phyloP scores from a whole-genome alignment of 2,797 vertebrate genomes.

The Syngnathus acus region DNA sequence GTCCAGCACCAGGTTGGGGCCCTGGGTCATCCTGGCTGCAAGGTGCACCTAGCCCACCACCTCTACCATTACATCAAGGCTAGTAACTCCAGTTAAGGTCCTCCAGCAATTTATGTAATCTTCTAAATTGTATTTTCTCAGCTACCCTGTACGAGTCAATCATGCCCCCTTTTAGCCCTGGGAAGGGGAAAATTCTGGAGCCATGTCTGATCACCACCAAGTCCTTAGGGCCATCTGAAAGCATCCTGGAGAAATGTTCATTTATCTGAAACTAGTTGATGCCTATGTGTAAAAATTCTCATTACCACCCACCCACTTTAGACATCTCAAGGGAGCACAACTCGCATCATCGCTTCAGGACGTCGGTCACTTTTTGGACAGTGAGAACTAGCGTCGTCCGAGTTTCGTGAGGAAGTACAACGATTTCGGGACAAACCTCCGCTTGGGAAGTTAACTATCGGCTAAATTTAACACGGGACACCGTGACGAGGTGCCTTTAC shows the following conservation, averaged over 20 bases:
- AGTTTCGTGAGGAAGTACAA: not conserved
- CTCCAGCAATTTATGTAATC: too few species aligned
- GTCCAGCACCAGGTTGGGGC: conserved; percentile 80
- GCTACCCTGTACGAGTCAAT: not conserved
- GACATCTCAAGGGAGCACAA: not conserved
- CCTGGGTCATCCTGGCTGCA: conserved; percentile 65
- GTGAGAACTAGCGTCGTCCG: too few species aligned
- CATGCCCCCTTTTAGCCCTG: too few species aligned
- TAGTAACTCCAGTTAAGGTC: too few species aligned
- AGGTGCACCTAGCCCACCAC: conserved; percentile 8
- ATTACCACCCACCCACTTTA: not conserved
- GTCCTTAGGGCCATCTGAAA: not conserved
- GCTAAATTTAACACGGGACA: not conserved
- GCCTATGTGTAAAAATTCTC: not conserved
- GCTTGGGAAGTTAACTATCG: not conserved
- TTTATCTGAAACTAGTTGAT: not conserved
- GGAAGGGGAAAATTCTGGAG: too few species aligned
- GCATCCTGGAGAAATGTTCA: not conserved
- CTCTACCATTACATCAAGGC: not conserved
- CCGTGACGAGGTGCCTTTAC: not conserved
- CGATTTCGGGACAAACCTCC: not conserved
- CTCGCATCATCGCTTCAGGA: not conserved
- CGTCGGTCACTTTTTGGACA: not conserved
- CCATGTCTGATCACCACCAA: not conserved
- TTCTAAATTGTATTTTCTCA: not conserved